Conservation (phyloP, 2,113 vertebrate species). For the Atherinomorus stipes region DNA sequence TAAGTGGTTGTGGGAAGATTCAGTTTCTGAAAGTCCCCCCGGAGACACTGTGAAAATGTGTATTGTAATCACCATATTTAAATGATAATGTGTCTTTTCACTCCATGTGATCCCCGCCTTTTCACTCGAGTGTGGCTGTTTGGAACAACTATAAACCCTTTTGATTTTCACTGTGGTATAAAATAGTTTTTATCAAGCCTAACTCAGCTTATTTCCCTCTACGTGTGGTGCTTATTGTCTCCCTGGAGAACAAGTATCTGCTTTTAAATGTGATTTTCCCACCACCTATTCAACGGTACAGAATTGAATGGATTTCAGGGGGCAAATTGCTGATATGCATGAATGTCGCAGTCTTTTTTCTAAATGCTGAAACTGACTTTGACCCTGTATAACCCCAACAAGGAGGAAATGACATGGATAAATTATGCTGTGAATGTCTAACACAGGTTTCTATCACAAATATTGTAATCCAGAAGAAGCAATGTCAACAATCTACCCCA, state of each 20-base stretch:
- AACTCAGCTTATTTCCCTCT: background rate
- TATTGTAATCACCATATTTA: background rate
- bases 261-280: background rate
- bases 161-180: background rate
- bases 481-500: conserved; percentile 38
- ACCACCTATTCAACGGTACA: background rate
- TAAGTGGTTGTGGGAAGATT: background rate
- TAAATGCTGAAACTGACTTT: background rate
- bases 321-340: background rate
- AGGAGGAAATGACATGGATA: conserved; percentile 19
- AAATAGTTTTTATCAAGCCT: background rate
- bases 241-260: background rate
- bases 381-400: background rate
- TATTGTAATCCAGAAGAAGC: conserved; percentile 29
- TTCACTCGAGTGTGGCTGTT: background rate
- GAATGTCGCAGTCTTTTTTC: conserved; percentile 5
- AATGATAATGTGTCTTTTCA: background rate
- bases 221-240: background rate
- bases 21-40: background rate
- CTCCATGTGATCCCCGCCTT: background rate
- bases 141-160: background rate
- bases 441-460: conserved; percentile 33
- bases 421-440: conserved; percentile 17
- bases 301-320: background rate
- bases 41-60: background rate